phyloP scores from a whole-genome alignment of 2,797 vertebrate genomes.

The Lycodopsis pacificus region DNA sequence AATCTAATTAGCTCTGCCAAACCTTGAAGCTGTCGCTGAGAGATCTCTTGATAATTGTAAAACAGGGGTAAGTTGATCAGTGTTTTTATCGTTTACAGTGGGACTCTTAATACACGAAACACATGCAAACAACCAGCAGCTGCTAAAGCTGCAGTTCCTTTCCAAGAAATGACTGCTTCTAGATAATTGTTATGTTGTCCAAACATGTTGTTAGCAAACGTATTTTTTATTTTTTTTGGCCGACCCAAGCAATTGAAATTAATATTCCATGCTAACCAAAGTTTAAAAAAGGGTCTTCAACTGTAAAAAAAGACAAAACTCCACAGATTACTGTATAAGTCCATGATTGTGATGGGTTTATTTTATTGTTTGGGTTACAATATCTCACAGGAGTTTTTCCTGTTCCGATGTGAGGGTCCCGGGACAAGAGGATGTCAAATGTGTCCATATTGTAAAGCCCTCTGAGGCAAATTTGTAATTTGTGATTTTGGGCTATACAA shows the following conservation, averaged over 20 bases:
- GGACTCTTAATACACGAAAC: conserved; percentile 35
- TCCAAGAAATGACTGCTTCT: conserved; percentile 37
- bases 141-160: conserved; percentile 34
- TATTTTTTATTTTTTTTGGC: conserved; percentile 20
- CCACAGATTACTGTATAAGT: background rate
- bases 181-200: conserved; percentile 47
- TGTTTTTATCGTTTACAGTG: conserved; percentile 53
- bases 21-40: conserved; percentile 54
- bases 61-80: conserved; percentile 55
- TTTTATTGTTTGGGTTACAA: background rate
- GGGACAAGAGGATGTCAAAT: too few species aligned
- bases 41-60: conserved; percentile 64
- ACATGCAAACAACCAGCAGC: conserved; percentile 36
- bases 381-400: too few species aligned
- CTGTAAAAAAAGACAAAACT: conserved; percentile 5
- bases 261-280: conserved; percentile 23
- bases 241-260: conserved; percentile 45
- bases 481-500: too few species aligned
- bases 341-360: background rate
- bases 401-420: too few species aligned
- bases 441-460: too few species aligned
- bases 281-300: background rate
- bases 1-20: conserved; percentile 71
- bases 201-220: conserved; percentile 42
- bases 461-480: too few species aligned